Evolutionary conservation across 2,888 invertebrate genomes (phyloP).

Genomic region (Xanthorhoe designata): DNA sequence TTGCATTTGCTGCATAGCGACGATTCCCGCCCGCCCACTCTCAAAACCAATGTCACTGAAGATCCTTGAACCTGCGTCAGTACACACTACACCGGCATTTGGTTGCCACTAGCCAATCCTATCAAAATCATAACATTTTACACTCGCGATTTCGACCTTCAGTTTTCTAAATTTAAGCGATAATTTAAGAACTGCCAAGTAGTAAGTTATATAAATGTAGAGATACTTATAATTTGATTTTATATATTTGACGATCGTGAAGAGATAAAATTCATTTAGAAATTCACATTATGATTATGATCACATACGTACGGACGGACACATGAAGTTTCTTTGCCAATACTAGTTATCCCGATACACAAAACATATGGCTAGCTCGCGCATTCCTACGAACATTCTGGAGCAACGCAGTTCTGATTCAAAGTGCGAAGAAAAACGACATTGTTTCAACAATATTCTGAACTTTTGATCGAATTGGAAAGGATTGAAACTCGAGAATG

Average conservation of each 20-base stretch:
- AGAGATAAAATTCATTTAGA: no score
- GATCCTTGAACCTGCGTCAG: slow-evolving; percentile 61
- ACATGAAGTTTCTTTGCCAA: slow-evolving; percentile 50
- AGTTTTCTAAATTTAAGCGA: neutral
- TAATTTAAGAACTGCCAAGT: neutral
- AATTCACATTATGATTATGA: slow-evolving; percentile 9
- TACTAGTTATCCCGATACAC: slow-evolving; percentile 63
- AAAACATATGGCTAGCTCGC: slow-evolving; percentile 75
- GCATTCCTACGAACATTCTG: slow-evolving; percentile 69
- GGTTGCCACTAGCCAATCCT: slow-evolving; percentile 15
- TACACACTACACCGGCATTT: slow-evolving; percentile 32
- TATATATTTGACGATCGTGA: slow-evolving; percentile 2
- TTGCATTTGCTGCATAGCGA: slow-evolving; percentile 54
- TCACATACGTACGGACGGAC: slow-evolving; percentile 24
- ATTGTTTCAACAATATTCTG: slow-evolving; percentile 39
- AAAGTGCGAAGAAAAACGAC: slow-evolving; percentile 54
- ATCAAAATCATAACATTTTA: slow-evolving; percentile 12
- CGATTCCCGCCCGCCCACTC: slow-evolving; percentile 61
- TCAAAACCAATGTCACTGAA: slow-evolving; percentile 60
- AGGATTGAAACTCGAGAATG: slow-evolving; percentile 29
- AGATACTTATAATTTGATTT: neutral
- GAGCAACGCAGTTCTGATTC: slow-evolving; percentile 68
- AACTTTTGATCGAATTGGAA: slow-evolving; percentile 10
- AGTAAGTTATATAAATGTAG: neutral
- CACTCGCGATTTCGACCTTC: neutral